Base-by-base conservation (phyloP, 2,888 invertebrate genomes). In the Heliconius aoede region DNA sequence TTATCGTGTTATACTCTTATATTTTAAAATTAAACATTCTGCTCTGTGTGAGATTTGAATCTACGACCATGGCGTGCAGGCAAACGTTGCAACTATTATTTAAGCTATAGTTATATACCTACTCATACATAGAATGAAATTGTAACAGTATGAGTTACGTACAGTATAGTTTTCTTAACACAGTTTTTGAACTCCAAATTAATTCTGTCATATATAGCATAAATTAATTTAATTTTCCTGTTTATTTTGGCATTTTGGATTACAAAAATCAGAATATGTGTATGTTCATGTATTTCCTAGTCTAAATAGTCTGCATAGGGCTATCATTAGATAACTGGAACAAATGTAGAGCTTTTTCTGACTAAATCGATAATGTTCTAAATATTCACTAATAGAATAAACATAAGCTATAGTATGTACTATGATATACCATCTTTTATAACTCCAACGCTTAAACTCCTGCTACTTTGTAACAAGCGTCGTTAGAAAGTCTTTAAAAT, bases 401-500 rank as follows among this genome's bases (percentile, higher is more conserved):
- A 55, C 55, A 55, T n/a, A 55, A 55, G 9, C n/a, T 55, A 18
- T 18, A n/a, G n/a, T n/a, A n/a, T n/a, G n/a, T n/a, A n/a, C n/a
- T n/a, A n/a, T n/a, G n/a, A n/a, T n/a, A n/a, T n/a, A n/a, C 9
- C 55, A 62, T 30, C 30, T 64, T 64, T 21, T n/a, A 51, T 7
- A 46, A 28, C 11, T 24, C 28, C 4, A 40, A 51, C 18, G 26
- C 30, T 61, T n/a, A 68, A 64, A 32, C 46, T 46, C 28, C 13
- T 36, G 26, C n/a, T 28, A 68, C 74, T 74, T 74, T 68, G 40
- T 11, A 74, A 68, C 60, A 60, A 58, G 74, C 60, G 46, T 30
- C 64, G 65, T 77, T 77, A 75, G 73, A 64, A 62, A 64, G 62
- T 55, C 11, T 73, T 69, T 46, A 73, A 64, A 28, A 58, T 77